Percentiles rank a stretch among this genome's conserved stretches.
Evolutionary conservation across 2,888 invertebrate species (phyloP).

Genomic region (Serripes groenlandicus): DNA sequence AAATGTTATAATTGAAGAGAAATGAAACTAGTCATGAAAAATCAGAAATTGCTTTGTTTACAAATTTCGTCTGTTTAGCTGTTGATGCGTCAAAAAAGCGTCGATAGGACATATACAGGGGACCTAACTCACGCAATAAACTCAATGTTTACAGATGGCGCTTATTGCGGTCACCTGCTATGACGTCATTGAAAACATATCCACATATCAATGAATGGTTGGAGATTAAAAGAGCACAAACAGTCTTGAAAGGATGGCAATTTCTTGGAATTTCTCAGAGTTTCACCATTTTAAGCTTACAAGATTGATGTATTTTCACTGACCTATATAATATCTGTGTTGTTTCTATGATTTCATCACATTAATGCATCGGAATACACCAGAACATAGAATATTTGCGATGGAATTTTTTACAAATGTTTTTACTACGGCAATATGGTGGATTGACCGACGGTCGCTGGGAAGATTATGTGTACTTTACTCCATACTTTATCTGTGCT

Average conservation of each 20-base stretch:
- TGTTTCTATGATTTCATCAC: not conserved
- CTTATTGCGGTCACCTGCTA: constrained; percentile 61
- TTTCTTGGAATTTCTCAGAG: constrained; percentile 28
- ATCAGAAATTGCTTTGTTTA: too few relatives aligned
- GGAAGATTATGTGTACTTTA: constrained; percentile 27
- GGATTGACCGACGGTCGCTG: constrained; percentile 19
- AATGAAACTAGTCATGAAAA: too few relatives aligned
- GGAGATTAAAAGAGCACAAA: constrained; percentile 28
- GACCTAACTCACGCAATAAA: not conserved
- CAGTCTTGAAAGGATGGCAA: constrained; percentile 1
- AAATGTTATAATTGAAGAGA: too few relatives aligned
- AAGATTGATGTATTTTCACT: constrained; percentile 11
- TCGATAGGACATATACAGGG: too few relatives aligned
- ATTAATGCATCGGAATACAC: not conserved
- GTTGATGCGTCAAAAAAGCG: too few relatives aligned
- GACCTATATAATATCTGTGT: not conserved
- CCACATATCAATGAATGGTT: constrained; percentile 56
- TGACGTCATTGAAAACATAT: constrained; percentile 62
- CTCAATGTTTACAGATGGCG: constrained; percentile 41
- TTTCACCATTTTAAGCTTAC: constrained; percentile 4
- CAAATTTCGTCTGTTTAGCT: too few relatives aligned
- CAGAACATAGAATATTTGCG: not conserved
- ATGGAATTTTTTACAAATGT: constrained; percentile 54
- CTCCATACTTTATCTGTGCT: not conserved
- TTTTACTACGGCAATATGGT: constrained; percentile 57